Percentiles rank a stretch among this genome's conserved stretches.
Conservation (phyloP, 35 echinoderm and acorn worm genomes). For the Lytechinus variegatus region DNA sequence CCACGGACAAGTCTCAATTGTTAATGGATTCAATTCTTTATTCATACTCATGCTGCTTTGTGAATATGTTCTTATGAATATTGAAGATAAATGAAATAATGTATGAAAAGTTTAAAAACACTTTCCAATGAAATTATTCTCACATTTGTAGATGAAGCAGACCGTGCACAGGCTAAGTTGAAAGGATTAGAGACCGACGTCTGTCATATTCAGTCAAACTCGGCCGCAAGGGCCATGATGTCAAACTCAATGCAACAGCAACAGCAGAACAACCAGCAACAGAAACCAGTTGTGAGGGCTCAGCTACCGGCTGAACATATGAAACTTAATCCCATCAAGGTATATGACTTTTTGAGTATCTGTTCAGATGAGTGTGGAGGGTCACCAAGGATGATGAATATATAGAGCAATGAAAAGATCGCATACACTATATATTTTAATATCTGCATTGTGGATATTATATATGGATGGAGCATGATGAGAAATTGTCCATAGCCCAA, state of each 20-base stretch:
- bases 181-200: constrained; percentile 83
- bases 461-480: too few relatives aligned
- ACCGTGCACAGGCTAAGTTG: constrained; percentile 84
- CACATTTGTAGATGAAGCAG: constrained; percentile 65
- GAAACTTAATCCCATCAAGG: constrained; percentile 80
- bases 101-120: too few relatives aligned
- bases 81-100: too few relatives aligned
- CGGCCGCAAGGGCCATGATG: constrained; percentile 35
- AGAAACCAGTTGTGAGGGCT: neutral
- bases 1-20: too few relatives aligned
- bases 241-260: neutral
- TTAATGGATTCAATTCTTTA: too few relatives aligned
- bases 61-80: too few relatives aligned
- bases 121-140: neutral
- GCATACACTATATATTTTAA: too few relatives aligned
- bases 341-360: neutral
- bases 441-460: too few relatives aligned
- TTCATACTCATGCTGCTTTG: too few relatives aligned
- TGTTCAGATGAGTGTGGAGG: neutral
- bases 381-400: neutral
- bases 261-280: constrained; percentile 69
- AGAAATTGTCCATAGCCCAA: too few relatives aligned
- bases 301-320: constrained; percentile 75
- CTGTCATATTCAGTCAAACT: constrained; percentile 68
- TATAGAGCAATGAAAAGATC: neutral